Evolutionary conservation across 1,140 invertebrate genomes (phyloP).

Genomic region (Drosophila paulistorum): DNA sequence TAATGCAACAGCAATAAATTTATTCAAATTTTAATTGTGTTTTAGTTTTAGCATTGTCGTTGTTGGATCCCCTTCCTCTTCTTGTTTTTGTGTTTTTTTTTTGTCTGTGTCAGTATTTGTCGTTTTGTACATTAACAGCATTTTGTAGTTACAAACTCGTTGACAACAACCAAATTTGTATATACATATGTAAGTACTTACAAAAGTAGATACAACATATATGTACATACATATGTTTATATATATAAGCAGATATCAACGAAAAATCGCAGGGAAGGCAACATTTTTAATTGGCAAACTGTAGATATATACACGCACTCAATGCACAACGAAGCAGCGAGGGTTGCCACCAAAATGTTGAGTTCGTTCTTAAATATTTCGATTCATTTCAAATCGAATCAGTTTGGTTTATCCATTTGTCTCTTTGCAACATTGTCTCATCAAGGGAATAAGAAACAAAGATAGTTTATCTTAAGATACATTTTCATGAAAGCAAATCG

Average conservation of each 20-base stretch:
- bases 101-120: not conserved
- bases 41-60: conserved; percentile 22
- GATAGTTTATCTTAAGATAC: no score
- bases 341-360: no score
- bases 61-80: not conserved
- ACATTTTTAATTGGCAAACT: conserved; percentile 70
- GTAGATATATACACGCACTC: conserved; percentile 11
- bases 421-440: no score
- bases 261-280: conserved; percentile 64
- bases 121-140: conserved; percentile 2
- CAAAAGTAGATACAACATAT: not conserved
- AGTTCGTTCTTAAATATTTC: no score
- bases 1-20: conserved; percentile 63
- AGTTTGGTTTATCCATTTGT: no score
- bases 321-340: not conserved
- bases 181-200: not conserved
- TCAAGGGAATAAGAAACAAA: no score
- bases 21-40: conserved; percentile 71
- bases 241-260: conserved; percentile 27
- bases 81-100: not conserved
- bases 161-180: conserved; percentile 21
- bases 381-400: no score
- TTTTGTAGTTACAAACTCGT: conserved; percentile 14
- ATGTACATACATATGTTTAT: not conserved
- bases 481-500: no score